phyloP scores from a whole-genome alignment of 2,888 invertebrate species.

The Lacanobia wlatinum region DNA sequence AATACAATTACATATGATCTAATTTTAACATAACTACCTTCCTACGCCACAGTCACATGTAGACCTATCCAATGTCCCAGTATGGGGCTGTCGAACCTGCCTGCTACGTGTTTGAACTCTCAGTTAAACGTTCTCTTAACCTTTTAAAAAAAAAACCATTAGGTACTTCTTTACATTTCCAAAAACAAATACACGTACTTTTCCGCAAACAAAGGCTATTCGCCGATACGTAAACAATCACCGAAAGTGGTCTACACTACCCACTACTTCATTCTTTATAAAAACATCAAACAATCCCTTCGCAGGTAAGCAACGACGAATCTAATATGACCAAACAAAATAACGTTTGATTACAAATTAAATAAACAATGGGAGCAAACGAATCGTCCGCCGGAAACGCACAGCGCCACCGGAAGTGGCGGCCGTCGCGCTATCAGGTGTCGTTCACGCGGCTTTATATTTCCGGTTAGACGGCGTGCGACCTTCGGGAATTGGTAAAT shows the following conservation, averaged over 20 bases:
- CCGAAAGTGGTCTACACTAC: not conserved
- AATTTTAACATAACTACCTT: too few relatives aligned
- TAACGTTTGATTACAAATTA: constrained; percentile 76
- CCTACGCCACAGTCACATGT: too few relatives aligned
- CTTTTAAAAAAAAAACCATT: not conserved
- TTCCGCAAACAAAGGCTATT: constrained; percentile 4
- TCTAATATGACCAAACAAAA: constrained; percentile 58
- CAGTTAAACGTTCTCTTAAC: too few relatives aligned
- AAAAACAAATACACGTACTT: not conserved
- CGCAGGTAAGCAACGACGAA: constrained; percentile 47
- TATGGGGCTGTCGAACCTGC: too few relatives aligned
- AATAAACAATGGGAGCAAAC: constrained; percentile 76
- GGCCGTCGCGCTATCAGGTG: constrained; percentile 74
- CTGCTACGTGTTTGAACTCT: too few relatives aligned
- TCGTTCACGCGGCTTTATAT: constrained; percentile 69
- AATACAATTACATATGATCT: too few relatives aligned
- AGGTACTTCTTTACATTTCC: too few relatives aligned
- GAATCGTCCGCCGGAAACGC: constrained; percentile 70
- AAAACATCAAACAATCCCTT: constrained; percentile 47
- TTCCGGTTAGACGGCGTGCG: constrained; percentile 56
- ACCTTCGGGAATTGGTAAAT: constrained; percentile 37
- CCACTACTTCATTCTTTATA: constrained; percentile 39
- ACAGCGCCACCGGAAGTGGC: constrained; percentile 71
- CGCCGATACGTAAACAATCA: constrained; percentile 7
- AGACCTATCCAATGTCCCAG: too few relatives aligned